phyloP scores from a whole-genome alignment of 2,888 invertebrate genomes.

The Acrobasis suavella region DNA sequence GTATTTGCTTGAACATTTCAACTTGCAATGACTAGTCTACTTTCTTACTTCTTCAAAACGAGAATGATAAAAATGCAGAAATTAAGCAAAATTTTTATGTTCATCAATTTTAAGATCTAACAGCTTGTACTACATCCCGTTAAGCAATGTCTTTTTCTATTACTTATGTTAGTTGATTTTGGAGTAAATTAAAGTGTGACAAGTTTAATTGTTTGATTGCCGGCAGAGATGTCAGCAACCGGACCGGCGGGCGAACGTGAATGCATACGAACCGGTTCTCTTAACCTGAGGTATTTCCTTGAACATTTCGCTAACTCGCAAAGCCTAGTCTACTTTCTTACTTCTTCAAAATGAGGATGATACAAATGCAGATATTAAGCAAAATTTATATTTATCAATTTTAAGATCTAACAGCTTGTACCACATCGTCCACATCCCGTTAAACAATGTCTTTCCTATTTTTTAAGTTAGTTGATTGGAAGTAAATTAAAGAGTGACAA shows the following conservation, averaged over 20 bases:
- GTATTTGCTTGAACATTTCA: constrained; percentile 34
- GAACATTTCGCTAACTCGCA: constrained; percentile 25
- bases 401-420: no score
- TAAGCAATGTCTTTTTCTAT: no score
- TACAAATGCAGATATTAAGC: no score
- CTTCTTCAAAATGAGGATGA: neutral
- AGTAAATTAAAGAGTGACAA: neutral
- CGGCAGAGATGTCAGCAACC: constrained; percentile 42
- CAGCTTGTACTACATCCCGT: no score
- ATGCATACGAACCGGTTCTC: constrained; percentile 53
- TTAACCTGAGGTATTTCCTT: constrained; percentile 37
- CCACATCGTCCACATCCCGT: no score
- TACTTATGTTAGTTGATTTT: no score
- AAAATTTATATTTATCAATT: no score
- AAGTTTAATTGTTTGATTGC: constrained; percentile 23
- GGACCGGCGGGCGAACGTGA: constrained; percentile 44
- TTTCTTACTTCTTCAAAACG: neutral
- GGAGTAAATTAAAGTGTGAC: neutral
- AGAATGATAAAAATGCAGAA: no score
- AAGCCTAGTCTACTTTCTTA: constrained; percentile 18
- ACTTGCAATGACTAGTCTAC: constrained; percentile 15
- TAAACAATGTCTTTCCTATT: no score
- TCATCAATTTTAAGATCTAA: no score
- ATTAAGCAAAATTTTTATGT: no score
- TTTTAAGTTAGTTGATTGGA: no score